These are phyloP conservation scores for Atlantisia rogersi DNA, from an alignment of 2,113 vertebrate species.

Conservation along the genomic window DNA sequence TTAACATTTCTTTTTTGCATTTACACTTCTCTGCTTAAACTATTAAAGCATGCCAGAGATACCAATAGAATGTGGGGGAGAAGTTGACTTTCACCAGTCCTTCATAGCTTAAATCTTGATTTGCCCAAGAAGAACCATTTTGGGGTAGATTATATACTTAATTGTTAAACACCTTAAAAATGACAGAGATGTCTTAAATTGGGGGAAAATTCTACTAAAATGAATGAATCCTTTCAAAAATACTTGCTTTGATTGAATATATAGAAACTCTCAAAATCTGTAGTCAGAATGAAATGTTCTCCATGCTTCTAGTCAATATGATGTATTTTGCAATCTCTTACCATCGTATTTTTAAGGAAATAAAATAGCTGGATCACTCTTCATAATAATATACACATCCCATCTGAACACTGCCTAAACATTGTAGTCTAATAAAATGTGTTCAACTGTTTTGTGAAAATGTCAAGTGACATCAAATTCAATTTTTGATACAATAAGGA, in stretches of 20 bases:
- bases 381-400: constrained; percentile 57
- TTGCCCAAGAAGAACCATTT: background rate
- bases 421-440: constrained; percentile 63
- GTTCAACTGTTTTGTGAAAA: constrained; percentile 58
- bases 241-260: background rate
- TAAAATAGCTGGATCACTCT: constrained; percentile 60
- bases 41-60: background rate
- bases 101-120: background rate
- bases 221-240: background rate
- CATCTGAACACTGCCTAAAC: constrained; percentile 47
- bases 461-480: constrained; percentile 68
- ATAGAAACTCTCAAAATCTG: background rate
- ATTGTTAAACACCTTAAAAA: background rate
- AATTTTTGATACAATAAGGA: constrained; percentile 60
- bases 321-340: constrained; percentile 23
- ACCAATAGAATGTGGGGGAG: background rate
- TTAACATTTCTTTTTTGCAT: background rate
- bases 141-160: background rate
- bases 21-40: background rate
- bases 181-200: background rate
- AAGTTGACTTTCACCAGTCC: background rate
- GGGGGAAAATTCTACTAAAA: background rate
- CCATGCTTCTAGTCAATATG: background rate
- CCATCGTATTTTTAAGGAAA: constrained; percentile 42
- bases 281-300: background rate